A percentile compares a stretch with the other conserved stretches of the same genome.
These are phyloP conservation scores for Drosophila pseudotalamancana DNA, from an alignment of 2,888 invertebrate genomes.

Conservation along the genomic window DNA sequence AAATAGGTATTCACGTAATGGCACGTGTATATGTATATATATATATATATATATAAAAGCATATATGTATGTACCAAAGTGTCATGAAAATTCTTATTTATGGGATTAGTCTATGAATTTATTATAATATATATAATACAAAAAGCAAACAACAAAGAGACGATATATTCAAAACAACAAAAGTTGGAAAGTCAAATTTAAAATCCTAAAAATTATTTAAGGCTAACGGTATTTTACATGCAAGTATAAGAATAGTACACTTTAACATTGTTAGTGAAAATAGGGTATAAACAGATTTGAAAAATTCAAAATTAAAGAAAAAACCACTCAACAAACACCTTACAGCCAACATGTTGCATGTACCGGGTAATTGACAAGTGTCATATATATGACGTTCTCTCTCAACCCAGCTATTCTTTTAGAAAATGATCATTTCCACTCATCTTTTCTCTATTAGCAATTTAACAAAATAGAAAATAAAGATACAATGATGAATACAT, in stretches of 20 bases:
- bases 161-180: constrained; percentile 1
- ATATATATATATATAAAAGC: neutral
- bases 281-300: no score
- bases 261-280: no score
- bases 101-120: constrained; percentile 51
- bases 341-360: constrained; percentile 8
- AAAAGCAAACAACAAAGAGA: constrained; percentile 10
- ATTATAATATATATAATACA: constrained; percentile 29
- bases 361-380: neutral
- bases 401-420: neutral
- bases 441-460: neutral
- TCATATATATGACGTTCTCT: neutral
- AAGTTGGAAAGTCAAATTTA: neutral
- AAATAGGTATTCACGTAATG: constrained; percentile 22
- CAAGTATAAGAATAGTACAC: no score
- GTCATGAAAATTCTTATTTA: constrained; percentile 41
- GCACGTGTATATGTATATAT: constrained; percentile 22
- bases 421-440: neutral
- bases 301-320: neutral
- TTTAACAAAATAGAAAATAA: no score
- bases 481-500: no score
- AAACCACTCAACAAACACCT: neutral
- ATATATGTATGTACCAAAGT: constrained; percentile 4
- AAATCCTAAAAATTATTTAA: neutral
- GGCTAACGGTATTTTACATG: no score